phyloP scores from a whole-genome alignment of 2,797 vertebrate species.

The Danio tinwini region DNA sequence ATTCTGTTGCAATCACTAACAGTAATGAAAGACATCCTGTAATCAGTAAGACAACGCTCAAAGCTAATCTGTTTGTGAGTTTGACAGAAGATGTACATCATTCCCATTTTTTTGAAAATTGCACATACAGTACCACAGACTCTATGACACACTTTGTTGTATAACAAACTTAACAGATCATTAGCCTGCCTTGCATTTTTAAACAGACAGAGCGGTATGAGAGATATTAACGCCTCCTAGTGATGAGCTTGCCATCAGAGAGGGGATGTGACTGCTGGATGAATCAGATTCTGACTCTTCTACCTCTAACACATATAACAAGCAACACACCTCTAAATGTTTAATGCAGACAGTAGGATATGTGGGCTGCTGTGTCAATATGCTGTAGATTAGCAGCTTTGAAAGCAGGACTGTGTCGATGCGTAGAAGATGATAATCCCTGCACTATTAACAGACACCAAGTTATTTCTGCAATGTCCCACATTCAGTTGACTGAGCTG shows the following conservation, averaged over 20 bases:
- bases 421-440: slow-evolving; percentile 11
- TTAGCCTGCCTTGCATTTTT: slow-evolving; percentile 28
- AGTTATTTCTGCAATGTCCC: slow-evolving; percentile 16
- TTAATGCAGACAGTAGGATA: slow-evolving; percentile 17
- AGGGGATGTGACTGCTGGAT: slow-evolving; percentile 46
- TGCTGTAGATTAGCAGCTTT: slow-evolving; percentile 22
- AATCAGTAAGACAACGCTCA: slow-evolving; percentile 35
- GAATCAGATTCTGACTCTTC: slow-evolving; percentile 43
- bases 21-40: slow-evolving; percentile 34
- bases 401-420: neutral
- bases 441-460: neutral
- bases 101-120: neutral
- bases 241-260: slow-evolving; percentile 52
- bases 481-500: neutral
- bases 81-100: slow-evolving; percentile 38
- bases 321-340: slow-evolving; percentile 27
- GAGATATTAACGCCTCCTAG: slow-evolving; percentile 48
- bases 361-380: slow-evolving; percentile 36
- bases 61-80: slow-evolving; percentile 60
- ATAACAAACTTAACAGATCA: slow-evolving; percentile 40
- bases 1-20: slow-evolving; percentile 16
- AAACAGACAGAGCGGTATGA: slow-evolving; percentile 43
- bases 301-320: slow-evolving; percentile 20
- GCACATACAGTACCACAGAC: neutral
- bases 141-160: slow-evolving; percentile 58